Evolutionary conservation across 2,797 vertebrate genomes (phyloP).

Genomic region (Aplochiton taeniatus): DNA sequence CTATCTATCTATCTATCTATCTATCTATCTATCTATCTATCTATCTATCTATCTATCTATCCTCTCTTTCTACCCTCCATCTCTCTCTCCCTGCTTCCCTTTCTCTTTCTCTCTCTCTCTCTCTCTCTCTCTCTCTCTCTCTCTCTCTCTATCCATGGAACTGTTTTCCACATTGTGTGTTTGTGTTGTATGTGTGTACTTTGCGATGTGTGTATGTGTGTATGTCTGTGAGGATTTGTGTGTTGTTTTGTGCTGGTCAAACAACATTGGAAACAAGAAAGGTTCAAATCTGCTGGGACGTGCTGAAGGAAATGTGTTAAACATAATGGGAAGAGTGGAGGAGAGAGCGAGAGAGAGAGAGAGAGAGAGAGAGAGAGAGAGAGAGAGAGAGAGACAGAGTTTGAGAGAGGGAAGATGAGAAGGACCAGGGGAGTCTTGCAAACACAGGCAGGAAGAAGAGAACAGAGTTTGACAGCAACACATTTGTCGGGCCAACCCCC

Average conservation of each 20-base stretch:
- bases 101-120: background rate
- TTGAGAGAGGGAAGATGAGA: too few relatives aligned
- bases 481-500: too few relatives aligned
- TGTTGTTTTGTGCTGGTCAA: slow-evolving; percentile 9
- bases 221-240: too few relatives aligned
- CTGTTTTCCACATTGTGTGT: background rate
- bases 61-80: slow-evolving; percentile 5
- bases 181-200: too few relatives aligned
- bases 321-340: slow-evolving; percentile 1
- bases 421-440: too few relatives aligned
- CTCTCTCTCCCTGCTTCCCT: too few relatives aligned
- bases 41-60: background rate
- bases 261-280: slow-evolving; percentile 50
- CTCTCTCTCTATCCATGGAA: too few relatives aligned
- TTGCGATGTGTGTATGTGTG: too few relatives aligned
- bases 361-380: slow-evolving; percentile 8
- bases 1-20: background rate
- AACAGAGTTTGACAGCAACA: too few relatives aligned
- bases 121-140: background rate
- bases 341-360: slow-evolving; percentile 16
- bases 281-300: slow-evolving; percentile 48
- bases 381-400: slow-evolving; percentile 1
- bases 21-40: background rate
- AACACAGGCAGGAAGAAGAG: too few relatives aligned
- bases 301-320: slow-evolving; percentile 8